These are phyloP conservation scores for Poeciliopsis presidionis DNA, from an alignment of 2,797 vertebrate genomes.

Conservation along the genomic window DNA sequence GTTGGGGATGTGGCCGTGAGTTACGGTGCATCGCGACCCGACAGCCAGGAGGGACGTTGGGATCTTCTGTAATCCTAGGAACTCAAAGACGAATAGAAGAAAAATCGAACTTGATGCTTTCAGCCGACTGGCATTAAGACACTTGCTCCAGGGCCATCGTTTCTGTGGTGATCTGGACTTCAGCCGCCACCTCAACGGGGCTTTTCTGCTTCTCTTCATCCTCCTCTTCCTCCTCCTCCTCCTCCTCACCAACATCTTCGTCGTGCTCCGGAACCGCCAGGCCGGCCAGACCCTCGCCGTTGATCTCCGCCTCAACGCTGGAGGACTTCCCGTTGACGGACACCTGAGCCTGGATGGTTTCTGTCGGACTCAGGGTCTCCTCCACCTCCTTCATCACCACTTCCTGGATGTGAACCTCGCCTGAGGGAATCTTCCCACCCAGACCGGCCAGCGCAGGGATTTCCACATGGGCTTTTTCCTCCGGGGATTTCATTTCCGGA, in stretches of 20 bases:
- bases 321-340: conserved; percentile 63
- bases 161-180: conserved; percentile 52
- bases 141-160: conserved; percentile 67
- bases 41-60: conserved; percentile 6
- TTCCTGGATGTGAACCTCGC: conserved; percentile 75
- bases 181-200: conserved; percentile 44
- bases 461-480: conserved; percentile 73
- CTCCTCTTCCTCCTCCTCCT: conserved; percentile 56
- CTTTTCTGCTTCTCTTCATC: conserved; percentile 52
- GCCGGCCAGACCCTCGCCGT: conserved; percentile 56
- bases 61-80: conserved; percentile 25
- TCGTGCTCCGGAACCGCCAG: conserved; percentile 69
- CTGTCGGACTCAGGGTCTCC: conserved; percentile 52
- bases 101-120: conserved; percentile 26
- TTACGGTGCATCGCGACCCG: conserved; percentile 37
- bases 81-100: conserved; percentile 13
- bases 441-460: conserved; percentile 74
- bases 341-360: conserved; percentile 60
- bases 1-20: conserved; percentile 40
- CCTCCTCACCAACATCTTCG: conserved; percentile 61
- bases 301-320: conserved; percentile 58
- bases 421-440: conserved; percentile 70
- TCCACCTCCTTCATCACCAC: conserved; percentile 49
- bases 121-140: conserved; percentile 66
- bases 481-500: conserved; percentile 23